Evolutionary conservation across 2,888 invertebrate genomes (phyloP), one percentile per base, ranked within the genome.

Genomic region (Lasioglossum figueresi): DNA sequence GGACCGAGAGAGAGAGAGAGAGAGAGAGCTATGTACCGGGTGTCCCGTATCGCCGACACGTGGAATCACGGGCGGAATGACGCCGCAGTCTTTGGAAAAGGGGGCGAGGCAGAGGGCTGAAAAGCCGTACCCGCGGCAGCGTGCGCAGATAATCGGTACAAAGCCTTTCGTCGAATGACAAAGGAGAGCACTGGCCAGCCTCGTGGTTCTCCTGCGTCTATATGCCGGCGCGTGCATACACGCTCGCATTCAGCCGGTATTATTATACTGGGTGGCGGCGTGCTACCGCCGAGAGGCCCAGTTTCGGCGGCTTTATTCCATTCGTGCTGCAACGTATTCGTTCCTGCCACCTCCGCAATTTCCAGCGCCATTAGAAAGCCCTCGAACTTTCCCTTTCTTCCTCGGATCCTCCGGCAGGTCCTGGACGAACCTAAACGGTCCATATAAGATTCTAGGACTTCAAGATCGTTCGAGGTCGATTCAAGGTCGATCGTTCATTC

Each of bases 81-180:
- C 80, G 86, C 66, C 56, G 88, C 90, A 91, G 91, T 91, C 59
- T 63, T 37, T 68, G 68, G 37, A 37, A 70, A 40, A 70, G 68
- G 37, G 37, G 23, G 23, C 34, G 68, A 19, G 34, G 80, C 90
- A 79, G 80, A 82, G 76, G 85, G 83, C 86, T 91, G 92, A 92
- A 93, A 93, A 93, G 93, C 93, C 90, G 86, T 89, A 85, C 88
- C 88, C 89, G 90, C 82, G 84, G 88, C 89, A 89, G 90, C 90
- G 91, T 92, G 93, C 93, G 93, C 92, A 92, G 93, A 93, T 93
- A 93, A 94, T 93, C 93, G 92, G 93, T 92, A 93, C 93, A 93
- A 94, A 93, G 93, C 93, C 92, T 93, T 92, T 93, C 92, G 92
- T 93, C 89, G 90, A 88, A 91, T 91, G 92, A 93, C 93, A 93